Base-by-base conservation (phyloP, 53 echinoderm and acorn worm species). In the Pentamera pediparva region DNA sequence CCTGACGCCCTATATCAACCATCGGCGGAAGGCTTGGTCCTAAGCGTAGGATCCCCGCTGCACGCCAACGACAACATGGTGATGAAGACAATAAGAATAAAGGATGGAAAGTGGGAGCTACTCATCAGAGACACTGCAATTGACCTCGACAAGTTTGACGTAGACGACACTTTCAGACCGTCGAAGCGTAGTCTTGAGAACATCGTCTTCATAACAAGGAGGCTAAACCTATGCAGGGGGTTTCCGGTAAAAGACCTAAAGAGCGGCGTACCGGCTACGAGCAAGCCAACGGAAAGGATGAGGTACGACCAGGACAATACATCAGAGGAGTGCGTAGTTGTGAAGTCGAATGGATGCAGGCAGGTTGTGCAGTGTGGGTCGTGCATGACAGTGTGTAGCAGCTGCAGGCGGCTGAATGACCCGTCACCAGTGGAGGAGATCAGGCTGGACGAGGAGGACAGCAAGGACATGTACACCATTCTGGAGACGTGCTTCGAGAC, bases 381-480 rank as follows among this genome's bases (percentile, higher is more conserved):
- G 15, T 1, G 3, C 1, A 40, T 47, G 19, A 32, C 29, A 28
- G 43, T 67, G 3, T 67, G 69, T 3, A 43, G 19, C n/a, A 1
- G 9, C 25, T 67, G 69, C 31, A 20, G 30, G 26, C 19, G 31
- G 0, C 69, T 67, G 13, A 9, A 18, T 17, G 7, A 9, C 3
- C 12, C 3, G 8, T 41, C 24, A 20, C 15, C 19, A 67, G 4
- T 2, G 25, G 2, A 67, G 1, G 40, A 32, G 0, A 38, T 58
- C 17, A 4, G 35, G 36, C 25, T 75, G 37, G 3, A 70, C 25
- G 47, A 57, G 6, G 76, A 56, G 19, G 76, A 75, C 37, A 19
- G 59, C 56, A 39, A 3, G 36, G 76, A 75, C 58, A 32, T 75
- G 31, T 17, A 18, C 2, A 51, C 35, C 13, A 76, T 76, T 8